Conservation (phyloP, 1,140 invertebrate genomes). For the Argopecten irradians region DNA sequence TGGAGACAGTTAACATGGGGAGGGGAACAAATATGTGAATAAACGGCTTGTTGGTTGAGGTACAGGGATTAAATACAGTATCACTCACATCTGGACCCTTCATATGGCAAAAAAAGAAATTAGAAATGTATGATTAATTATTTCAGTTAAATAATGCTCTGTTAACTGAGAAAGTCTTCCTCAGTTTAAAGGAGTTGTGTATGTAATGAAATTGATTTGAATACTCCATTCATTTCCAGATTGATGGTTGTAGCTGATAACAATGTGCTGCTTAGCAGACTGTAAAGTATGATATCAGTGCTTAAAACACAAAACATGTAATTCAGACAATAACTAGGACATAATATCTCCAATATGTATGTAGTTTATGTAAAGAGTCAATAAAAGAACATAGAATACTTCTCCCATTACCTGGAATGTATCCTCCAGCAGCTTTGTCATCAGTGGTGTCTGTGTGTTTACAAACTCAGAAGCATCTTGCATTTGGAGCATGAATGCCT, state of each 20-base stretch:
- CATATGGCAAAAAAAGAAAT: background rate
- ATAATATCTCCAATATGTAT: too few species aligned
- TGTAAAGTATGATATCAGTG: background rate
- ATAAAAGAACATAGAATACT: background rate
- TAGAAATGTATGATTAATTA: background rate
- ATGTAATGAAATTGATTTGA: too few species aligned
- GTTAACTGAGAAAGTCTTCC: background rate
- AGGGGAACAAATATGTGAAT: background rate
- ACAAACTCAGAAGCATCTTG: slow-evolving; percentile 75
- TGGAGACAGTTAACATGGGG: background rate
- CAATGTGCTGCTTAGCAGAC: background rate
- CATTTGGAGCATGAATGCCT: slow-evolving; percentile 73
- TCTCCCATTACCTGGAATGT: slow-evolving; percentile 66
- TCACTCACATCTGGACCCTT: slow-evolving; percentile 13
- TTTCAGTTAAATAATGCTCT: background rate
- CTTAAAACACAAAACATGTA: too few species aligned
- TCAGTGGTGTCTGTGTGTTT: slow-evolving; percentile 74
- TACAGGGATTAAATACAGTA: background rate
- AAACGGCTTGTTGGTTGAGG: background rate
- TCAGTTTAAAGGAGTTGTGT: too few species aligned
- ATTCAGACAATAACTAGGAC: too few species aligned
- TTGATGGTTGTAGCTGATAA: background rate
- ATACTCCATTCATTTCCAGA: background rate
- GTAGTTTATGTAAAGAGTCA: too few species aligned
- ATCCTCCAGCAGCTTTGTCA: slow-evolving; percentile 71